Evolutionary conservation across 2,113 vertebrate genomes (phyloP), one percentile per base, ranked within the genome.

Genomic region (Xenus cinereus): DNA sequence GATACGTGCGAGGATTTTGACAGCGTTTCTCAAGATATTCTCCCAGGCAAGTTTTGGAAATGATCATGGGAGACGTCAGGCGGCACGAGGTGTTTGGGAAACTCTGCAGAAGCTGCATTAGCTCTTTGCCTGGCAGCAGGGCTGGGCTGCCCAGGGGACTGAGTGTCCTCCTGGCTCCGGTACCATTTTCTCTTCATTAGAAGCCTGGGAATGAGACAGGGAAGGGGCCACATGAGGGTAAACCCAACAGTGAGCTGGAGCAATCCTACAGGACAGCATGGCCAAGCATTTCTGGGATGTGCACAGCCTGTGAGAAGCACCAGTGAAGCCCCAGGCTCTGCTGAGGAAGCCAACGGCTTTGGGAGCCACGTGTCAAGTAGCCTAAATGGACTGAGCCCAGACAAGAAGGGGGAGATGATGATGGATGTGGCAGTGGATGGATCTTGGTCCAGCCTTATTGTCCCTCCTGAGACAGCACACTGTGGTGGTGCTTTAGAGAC

Each of bases 1-100:
- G 19, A 67, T 26, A 53, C 3, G 4, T 5, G 2, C 3, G 1
- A 75, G 28, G 26, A 14, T 71, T 77, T 54, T 56, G 66, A n/a
- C 72, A 66, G 50, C 6, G 13, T 84, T 60, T 37, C 73, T 83
- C 53, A 45, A 87, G 51, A 39, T 59, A 27, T 22, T 90, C 33
- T 71, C 62, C 67, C 51, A 60, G 78, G 73, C 9, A 41, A 66
- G 26, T 79, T 66, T n/a, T 3, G 2, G 56, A 46, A 67, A 50
- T 0, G 1, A 21, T 53, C 53, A n/a, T 28, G 43, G 78, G 82
- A 90, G 62, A 37, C 3, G 0, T 54, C 37, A n/a, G 54, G 6
- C 3, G 0, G 41, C 2, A 22, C 0, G 3, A 72, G 48, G 51
- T 39, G 26, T 27, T 43, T 2, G 10, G 59, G 62, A 63, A 43